A percentile compares a stretch with the other conserved stretches of the same genome.
phyloP scores from a whole-genome alignment of 2,113 vertebrate species.

The Acrocephalus kingi region DNA sequence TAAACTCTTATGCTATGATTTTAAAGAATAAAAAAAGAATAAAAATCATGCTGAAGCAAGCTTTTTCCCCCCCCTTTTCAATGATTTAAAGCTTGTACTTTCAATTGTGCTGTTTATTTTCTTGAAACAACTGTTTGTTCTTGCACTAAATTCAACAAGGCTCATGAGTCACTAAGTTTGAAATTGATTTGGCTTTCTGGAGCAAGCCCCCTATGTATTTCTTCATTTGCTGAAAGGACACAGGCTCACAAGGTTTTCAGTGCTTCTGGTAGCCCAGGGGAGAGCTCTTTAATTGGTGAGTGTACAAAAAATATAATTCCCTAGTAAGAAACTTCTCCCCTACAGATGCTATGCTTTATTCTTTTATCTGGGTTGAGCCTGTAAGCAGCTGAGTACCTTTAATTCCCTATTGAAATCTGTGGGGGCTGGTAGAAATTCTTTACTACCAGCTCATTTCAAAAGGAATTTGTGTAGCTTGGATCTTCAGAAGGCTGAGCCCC shows the following conservation, averaged over 20 bases:
- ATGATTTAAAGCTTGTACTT: background rate
- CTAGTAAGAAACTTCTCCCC: background rate
- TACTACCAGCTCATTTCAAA: background rate
- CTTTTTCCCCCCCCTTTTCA: background rate
- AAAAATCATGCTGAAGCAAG: background rate
- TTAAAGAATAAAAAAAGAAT: background rate
- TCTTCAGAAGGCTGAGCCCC: background rate
- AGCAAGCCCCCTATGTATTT: background rate
- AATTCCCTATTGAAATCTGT: background rate
- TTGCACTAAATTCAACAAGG: slow-evolving; percentile 14
- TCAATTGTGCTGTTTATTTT: background rate
- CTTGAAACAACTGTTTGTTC: background rate
- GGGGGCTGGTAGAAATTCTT: background rate
- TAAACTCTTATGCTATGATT: background rate
- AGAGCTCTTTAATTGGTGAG: background rate
- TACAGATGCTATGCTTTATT: background rate
- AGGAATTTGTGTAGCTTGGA: background rate
- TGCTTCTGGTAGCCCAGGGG: background rate
- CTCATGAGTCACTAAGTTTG: slow-evolving; percentile 1
- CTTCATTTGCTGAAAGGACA: background rate
- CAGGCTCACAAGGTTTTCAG: background rate
- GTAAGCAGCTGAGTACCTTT: background rate
- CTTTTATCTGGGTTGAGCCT: background rate
- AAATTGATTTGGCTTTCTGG: slow-evolving; percentile 19
- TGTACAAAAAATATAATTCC: background rate